A percentile compares a stretch with the other conserved stretches of the same genome.
These are phyloP conservation scores for Manis pentadactyla DNA, from an alignment of 2,797 vertebrate genomes.

Conservation along the genomic window DNA sequence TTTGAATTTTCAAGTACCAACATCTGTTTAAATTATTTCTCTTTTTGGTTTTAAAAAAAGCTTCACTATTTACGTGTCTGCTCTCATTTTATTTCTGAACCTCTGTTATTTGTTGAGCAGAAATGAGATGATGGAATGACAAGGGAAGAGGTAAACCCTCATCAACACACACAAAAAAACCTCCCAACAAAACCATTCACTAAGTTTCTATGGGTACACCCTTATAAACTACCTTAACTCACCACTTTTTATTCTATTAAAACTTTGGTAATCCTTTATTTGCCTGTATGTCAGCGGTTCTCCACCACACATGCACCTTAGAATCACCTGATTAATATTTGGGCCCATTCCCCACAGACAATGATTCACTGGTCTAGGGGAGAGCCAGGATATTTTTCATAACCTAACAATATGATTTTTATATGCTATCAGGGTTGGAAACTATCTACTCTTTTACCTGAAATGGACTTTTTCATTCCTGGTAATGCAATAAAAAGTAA, in stretches of 20 bases:
- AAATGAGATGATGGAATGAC: neutral
- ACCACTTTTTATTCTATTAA: neutral
- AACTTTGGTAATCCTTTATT: neutral
- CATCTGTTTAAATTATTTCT: neutral
- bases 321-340: neutral
- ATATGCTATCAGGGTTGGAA: neutral
- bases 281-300: neutral
- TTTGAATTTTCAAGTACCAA: neutral
- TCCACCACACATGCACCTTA: neutral
- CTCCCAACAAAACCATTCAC: neutral
- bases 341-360: neutral
- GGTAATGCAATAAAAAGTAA: neutral
- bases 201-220: neutral
- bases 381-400: neutral
- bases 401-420: slow-evolving; percentile 3
- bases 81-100: neutral
- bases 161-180: neutral
- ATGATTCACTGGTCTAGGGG: neutral
- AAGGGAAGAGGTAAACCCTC: neutral
- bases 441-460: neutral
- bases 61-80: neutral
- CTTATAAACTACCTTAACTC: neutral
- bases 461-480: neutral
- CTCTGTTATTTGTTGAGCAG: neutral
- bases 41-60: neutral